Percentiles rank a stretch among this genome's conserved stretches.
These are phyloP conservation scores for Sylvia atricapilla DNA, from an alignment of 2,113 vertebrate genomes.

Conservation along the genomic window DNA sequence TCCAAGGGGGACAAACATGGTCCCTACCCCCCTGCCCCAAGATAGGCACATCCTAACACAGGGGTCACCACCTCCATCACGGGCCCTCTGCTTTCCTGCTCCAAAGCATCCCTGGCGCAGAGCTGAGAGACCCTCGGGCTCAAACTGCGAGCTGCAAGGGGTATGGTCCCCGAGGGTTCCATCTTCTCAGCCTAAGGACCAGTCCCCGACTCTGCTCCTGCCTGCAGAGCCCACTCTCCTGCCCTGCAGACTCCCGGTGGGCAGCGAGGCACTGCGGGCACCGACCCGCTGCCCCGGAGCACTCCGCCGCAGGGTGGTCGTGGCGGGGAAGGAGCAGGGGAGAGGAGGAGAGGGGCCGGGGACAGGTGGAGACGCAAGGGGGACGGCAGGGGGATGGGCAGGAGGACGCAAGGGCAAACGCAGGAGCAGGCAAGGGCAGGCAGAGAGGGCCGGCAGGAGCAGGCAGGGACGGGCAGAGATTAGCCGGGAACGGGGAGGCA, in stretches of 20 bases:
- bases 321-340: not conserved
- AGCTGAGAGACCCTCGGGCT: not conserved
- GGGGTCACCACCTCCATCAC: not conserved
- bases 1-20: not conserved
- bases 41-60: not conserved
- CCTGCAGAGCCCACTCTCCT: not conserved
- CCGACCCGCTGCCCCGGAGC: not conserved
- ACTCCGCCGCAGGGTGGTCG: not conserved
- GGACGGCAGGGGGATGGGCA: not conserved
- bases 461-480: not conserved
- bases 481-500: not conserved
- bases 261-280: not conserved
- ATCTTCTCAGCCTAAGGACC: not conserved
- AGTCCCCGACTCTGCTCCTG: not conserved
- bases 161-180: not conserved
- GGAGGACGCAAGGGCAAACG: conserved; percentile 26
- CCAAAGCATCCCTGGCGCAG: not conserved
- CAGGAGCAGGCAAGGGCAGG: not conserved
- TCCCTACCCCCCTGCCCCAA: not conserved
- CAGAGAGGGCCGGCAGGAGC: not conserved
- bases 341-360: not conserved
- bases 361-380: not conserved
- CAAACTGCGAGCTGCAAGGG: not conserved
- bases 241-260: not conserved
- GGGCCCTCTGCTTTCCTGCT: not conserved